Evolutionary conservation across 2,113 vertebrate genomes (phyloP).

Genomic region (Desmodus rotundus): DNA sequence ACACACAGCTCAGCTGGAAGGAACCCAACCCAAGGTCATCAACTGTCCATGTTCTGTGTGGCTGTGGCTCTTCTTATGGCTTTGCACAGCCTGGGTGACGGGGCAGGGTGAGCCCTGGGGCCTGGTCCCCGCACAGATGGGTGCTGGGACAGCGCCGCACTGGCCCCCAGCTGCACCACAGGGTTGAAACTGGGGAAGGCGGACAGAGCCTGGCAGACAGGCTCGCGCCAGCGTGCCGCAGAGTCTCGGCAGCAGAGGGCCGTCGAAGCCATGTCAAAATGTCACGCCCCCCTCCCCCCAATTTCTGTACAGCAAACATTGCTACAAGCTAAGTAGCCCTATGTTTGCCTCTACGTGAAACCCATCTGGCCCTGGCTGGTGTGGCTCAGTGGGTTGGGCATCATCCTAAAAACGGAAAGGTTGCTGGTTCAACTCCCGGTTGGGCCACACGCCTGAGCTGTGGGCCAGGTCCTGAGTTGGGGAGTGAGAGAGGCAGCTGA

Average conservation of each 20-base stretch:
- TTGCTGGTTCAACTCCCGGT: too few relatives aligned
- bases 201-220: not conserved
- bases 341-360: not conserved
- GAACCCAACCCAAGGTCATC: not conserved
- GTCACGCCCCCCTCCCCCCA: not conserved
- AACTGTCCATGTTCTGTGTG: rapidly evolving
- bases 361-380: not conserved
- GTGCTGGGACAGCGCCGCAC: rapidly evolving
- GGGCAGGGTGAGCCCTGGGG: not conserved
- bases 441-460: too few relatives aligned
- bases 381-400: too few relatives aligned
- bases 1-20: not conserved
- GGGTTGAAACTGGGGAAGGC: rapidly evolving
- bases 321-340: not conserved
- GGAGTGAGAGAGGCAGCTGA: too few relatives aligned
- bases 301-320: not conserved
- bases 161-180: rapidly evolving
- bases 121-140: not conserved
- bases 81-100: not conserved
- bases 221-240: not conserved
- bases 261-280: not conserved
- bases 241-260: not conserved
- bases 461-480: too few relatives aligned
- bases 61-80: not conserved
- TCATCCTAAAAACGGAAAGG: too few relatives aligned